Base-by-base conservation (phyloP, 2,113 vertebrate genomes). In the Haemorhous mexicanus region DNA sequence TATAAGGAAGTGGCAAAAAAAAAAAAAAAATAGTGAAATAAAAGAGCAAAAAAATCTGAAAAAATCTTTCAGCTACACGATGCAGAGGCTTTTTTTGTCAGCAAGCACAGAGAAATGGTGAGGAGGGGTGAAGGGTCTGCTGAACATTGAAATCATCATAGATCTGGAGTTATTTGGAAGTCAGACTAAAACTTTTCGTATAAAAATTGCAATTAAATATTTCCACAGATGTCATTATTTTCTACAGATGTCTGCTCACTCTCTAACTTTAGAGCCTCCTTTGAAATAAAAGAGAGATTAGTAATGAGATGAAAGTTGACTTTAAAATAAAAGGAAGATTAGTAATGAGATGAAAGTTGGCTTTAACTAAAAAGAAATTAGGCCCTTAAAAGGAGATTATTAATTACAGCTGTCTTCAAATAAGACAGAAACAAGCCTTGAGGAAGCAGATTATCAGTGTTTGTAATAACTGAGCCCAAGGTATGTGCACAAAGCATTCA, bases 401-500 rank as follows among this genome's bases (percentile, higher is more conserved):
- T 97, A 95, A 96, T 97, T 94, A 89, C 85, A 95, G 86, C 68
- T 84, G 30, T 96, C 95, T 97, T 96, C 93, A 96, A 93, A 95
- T 96, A 68, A 81, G 84, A 78, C 46, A 49, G 94, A 83, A 96
- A 87, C 89, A 80, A 69, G 74, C 93, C 89, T 95, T 39, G 52
- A 68, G 85, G 84, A 95, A 93, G 61, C n/a, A 47, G 96, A 94
- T 97, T 95, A 97, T 87, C 68, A 28, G 26, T 62, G 84, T 84
- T 90, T 82, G 70, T 66, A 88, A 87, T 73, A 96, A 77, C 28
- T 74, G 89, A 88, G 93, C 89, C 89, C 47, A 69, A 95, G 83
- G 64, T 95, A n/a, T 28, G 61, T 61, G 76, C 88, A 66, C 44
- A 39, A 58, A 62, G 39, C 32, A 30, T 56, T 69, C 43, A 83